Evolutionary conservation across 1,140 invertebrate species (phyloP), one percentile per base, ranked within the genome.

Genomic region (Wiebesia pumilae): DNA sequence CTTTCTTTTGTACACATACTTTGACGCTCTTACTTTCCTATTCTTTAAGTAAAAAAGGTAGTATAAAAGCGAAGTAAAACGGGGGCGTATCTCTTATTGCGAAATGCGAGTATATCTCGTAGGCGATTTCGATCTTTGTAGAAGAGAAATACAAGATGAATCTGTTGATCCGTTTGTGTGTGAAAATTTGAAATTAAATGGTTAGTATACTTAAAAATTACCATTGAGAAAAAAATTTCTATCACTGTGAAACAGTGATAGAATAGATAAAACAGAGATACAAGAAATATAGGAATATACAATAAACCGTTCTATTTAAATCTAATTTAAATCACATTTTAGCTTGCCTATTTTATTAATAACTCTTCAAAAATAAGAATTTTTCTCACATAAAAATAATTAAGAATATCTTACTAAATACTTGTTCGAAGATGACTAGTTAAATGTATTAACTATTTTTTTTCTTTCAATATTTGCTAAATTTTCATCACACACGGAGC

Each of bases 1-100:
- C 80, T 86, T 80, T 86, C 69, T 80, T 85, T 69, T 86, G 84
- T 85, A 85, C 84, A 85, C 84, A 81, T 69, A 81, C 84, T 86
- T 82, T 86, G 79, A 82, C 51, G 69, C 47, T 58, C 84, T 65
- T 83, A 82, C 73, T 67, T 82, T 83, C 35, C 80, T 83, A 82
- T 86, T 86, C 81, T 78, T 86, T 83, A 81, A 82, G 80, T 83
- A 81, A 81, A 81, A 81, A 81, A 81, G 51, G 27, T 30, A 33
- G 54, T 47, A 62, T 51, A 67, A 82, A 83, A 71, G 12, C 77
- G 30, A 85, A 71, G 65, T 85, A 85, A 85, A 85, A 81, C 58
- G 30, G 3, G 47, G 43, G n/a, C 75, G 58, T 84, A 51, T 24
- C 33, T 84, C 30, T 67, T 4, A 19, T 62, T 40, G 33, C 33